These are phyloP conservation scores for Gallinago paraguaiae DNA, from an alignment of 2,113 vertebrate genomes.

Conservation along the genomic window DNA sequence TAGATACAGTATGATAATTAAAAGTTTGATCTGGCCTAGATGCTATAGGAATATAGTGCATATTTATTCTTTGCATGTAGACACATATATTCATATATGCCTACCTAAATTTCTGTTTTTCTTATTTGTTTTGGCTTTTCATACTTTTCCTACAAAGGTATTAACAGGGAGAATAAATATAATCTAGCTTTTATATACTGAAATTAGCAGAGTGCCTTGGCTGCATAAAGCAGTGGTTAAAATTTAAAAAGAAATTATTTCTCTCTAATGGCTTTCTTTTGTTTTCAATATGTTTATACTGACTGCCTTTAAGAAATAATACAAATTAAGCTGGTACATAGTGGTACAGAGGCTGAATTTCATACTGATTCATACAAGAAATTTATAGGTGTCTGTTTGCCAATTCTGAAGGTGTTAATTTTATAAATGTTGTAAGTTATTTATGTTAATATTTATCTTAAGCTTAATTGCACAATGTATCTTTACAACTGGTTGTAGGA, in stretches of 20 bases:
- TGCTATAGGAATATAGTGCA: neutral
- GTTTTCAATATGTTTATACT: neutral
- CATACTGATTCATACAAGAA: neutral
- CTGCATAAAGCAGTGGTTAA: neutral
- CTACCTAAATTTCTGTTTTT: neutral
- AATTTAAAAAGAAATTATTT: neutral
- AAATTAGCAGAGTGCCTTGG: neutral
- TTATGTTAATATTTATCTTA: neutral
- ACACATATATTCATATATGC: neutral
- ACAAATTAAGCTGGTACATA: neutral
- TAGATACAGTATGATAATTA: neutral
- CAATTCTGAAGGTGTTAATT: neutral
- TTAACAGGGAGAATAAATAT: neutral
- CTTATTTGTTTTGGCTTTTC: neutral
- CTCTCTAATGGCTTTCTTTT: neutral
- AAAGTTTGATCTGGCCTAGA: neutral
- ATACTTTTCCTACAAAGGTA: neutral
- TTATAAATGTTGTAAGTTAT: neutral
- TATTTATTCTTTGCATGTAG: neutral
- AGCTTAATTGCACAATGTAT: neutral
- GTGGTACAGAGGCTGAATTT: neutral
- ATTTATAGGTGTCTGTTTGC: neutral
- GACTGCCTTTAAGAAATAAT: neutral
- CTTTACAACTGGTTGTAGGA: neutral
- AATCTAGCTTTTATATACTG: neutral